Conservation (phyloP, 2,888 invertebrate genomes). For the Yponomeuta malinellus region DNA sequence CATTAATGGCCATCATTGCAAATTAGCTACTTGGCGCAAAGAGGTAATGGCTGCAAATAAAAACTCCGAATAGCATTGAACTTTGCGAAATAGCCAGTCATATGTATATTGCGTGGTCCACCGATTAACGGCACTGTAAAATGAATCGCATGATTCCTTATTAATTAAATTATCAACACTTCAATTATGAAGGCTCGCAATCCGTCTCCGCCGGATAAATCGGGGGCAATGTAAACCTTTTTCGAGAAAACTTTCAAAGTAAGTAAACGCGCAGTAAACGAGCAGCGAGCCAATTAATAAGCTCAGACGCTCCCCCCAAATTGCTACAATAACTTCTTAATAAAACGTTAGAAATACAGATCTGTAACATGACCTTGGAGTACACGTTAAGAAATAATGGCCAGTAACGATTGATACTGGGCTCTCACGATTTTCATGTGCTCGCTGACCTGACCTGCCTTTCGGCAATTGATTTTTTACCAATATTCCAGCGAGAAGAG, state of each 20-base stretch:
- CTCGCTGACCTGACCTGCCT: conserved; percentile 32
- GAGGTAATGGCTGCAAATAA: neutral
- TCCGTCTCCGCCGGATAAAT: too few relatives aligned
- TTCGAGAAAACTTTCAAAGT: too few relatives aligned
- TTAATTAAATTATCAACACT: too few relatives aligned
- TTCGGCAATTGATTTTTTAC: conserved; percentile 28
- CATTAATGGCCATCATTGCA: neutral
- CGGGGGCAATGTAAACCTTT: too few relatives aligned
- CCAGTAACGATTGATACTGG: conserved; percentile 5
- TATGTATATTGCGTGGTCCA: neutral
- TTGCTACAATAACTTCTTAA: neutral
- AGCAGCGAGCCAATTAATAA: too few relatives aligned
- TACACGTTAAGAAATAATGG: conserved; percentile 4
- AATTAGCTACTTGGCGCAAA: neutral
- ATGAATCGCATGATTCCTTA: too few relatives aligned
- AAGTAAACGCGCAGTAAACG: too few relatives aligned
- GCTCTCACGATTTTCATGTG: conserved; percentile 34
- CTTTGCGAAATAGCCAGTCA: neutral
- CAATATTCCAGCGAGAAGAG: conserved; percentile 6
- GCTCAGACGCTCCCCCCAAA: neutral
- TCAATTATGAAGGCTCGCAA: too few relatives aligned
- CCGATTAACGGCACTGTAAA: too few relatives aligned
- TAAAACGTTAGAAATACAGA: neutral
- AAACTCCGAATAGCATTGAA: neutral
- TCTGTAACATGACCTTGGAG: conserved; percentile 10